These are phyloP conservation scores for Phoeniculus purpureus DNA, from an alignment of 2,797 vertebrate genomes.

Conservation along the genomic window DNA sequence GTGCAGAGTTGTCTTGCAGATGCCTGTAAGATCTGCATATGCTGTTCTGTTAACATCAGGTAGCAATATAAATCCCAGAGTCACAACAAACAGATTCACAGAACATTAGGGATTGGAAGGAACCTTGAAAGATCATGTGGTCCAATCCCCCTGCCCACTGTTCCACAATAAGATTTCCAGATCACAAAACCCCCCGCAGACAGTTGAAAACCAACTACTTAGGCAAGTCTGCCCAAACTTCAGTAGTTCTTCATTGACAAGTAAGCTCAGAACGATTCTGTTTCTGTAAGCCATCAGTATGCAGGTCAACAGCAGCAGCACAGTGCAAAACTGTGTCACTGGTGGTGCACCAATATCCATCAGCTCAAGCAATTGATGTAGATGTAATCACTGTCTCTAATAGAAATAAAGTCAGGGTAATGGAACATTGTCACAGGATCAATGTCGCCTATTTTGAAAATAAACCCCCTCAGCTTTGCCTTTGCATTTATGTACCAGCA, in stretches of 20 bases:
- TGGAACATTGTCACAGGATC: conserved; percentile 66
- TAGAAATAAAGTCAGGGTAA: conserved; percentile 64
- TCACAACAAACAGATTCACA: background rate
- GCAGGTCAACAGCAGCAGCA: background rate
- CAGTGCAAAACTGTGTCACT: conserved; percentile 44
- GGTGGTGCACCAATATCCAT: conserved; percentile 43
- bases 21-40: background rate
- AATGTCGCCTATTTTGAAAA: conserved; percentile 69
- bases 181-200: background rate
- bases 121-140: too few species aligned
- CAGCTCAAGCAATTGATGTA: conserved; percentile 54
- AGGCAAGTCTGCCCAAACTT: background rate
- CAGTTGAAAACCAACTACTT: background rate
- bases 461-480: conserved; percentile 65
- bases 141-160: background rate
- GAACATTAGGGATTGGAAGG: too few species aligned
- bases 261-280: background rate
- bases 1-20: background rate
- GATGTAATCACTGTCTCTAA: conserved; percentile 68
- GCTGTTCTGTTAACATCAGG: conserved; percentile 12
- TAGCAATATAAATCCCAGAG: conserved; percentile 26
- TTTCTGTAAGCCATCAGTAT: background rate
- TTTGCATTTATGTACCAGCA: conserved; percentile 64
- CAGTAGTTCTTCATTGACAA: background rate
- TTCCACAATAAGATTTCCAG: background rate